A percentile compares a stretch with the other conserved stretches of the same genome.
Conservation (phyloP, 2,888 invertebrate species). For the Agrypnus murinus region DNA sequence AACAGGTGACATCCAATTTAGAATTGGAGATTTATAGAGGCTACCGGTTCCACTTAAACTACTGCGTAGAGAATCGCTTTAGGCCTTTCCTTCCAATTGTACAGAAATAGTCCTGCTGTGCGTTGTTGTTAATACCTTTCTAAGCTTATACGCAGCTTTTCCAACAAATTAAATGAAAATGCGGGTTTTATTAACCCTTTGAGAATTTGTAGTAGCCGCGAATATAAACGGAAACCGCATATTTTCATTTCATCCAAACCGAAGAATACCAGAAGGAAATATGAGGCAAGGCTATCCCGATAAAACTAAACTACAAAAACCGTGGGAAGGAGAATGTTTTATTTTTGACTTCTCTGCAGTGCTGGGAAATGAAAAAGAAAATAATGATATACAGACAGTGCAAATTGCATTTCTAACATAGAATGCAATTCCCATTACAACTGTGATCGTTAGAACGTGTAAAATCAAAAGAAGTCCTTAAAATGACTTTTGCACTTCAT, state of each 20-base stretch:
- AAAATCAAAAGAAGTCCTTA: neutral
- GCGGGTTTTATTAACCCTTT: constrained; percentile 24
- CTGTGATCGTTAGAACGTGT: neutral
- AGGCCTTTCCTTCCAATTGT: constrained; percentile 17
- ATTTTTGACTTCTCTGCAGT: neutral
- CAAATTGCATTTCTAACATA: neutral
- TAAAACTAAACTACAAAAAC: constrained; percentile 10
- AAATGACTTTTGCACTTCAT: too few species aligned
- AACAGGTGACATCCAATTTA: constrained; percentile 28
- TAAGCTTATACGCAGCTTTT: constrained; percentile 23
- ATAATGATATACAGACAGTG: neutral
- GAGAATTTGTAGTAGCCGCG: constrained; percentile 12
- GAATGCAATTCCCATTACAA: neutral
- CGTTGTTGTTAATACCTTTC: constrained; percentile 11
- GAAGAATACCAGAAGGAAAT: neutral
- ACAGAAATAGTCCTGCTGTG: constrained; percentile 13
- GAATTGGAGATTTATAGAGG: constrained; percentile 24
- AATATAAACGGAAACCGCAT: constrained; percentile 16
- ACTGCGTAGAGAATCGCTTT: neutral
- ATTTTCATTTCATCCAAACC: constrained; percentile 13
- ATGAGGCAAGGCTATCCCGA: neutral
- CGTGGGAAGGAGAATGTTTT: neutral
- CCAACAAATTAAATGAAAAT: constrained; percentile 27
- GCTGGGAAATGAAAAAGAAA: neutral
- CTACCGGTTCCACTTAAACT: constrained; percentile 25